phyloP scores from a whole-genome alignment of 2,888 invertebrate genomes.

The Agonopterix subpropinquella region DNA sequence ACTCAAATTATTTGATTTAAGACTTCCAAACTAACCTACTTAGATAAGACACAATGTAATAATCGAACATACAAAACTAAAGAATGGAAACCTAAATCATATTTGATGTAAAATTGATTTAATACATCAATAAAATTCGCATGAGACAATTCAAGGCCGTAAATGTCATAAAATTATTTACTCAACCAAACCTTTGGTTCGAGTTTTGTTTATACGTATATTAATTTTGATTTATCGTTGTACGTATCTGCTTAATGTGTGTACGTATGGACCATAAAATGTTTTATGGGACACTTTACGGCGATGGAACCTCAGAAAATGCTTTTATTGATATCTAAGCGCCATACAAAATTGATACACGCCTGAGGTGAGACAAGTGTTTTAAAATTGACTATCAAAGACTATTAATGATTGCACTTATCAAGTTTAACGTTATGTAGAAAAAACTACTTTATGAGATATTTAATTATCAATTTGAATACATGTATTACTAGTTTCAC shows the following conservation, averaged over 20 bases:
- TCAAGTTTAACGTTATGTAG: not conserved
- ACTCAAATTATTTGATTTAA: conserved; percentile 19
- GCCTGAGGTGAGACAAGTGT: conserved; percentile 29
- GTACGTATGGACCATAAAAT: conserved; percentile 62
- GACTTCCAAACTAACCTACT: conserved; percentile 20
- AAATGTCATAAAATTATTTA: conserved; percentile 64
- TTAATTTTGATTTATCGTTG: conserved; percentile 66
- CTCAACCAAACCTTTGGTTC: conserved; percentile 45
- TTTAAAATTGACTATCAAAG: conserved; percentile 16
- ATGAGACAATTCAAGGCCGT: conserved; percentile 53
- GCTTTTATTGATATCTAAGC: conserved; percentile 65
- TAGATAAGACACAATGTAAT: conserved; percentile 46
- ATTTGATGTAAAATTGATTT: conserved; percentile 38
- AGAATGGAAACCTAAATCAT: conserved; percentile 46
- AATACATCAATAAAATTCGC: conserved; percentile 52
- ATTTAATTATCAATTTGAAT: too few species aligned
- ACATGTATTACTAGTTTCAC: too few species aligned
- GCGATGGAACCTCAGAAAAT: conserved; percentile 54
- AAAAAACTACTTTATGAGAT: too few species aligned
- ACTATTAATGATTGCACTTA: conserved; percentile 7
- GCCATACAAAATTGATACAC: conserved; percentile 44
- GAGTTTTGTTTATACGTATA: conserved; percentile 52
- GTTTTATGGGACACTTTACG: conserved; percentile 65
- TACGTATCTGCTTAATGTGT: conserved; percentile 65
- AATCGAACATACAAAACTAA: conserved; percentile 20